Evolutionary conservation across 2,888 invertebrate genomes (phyloP).

Genomic region (Hirtodrosophila confusa): DNA sequence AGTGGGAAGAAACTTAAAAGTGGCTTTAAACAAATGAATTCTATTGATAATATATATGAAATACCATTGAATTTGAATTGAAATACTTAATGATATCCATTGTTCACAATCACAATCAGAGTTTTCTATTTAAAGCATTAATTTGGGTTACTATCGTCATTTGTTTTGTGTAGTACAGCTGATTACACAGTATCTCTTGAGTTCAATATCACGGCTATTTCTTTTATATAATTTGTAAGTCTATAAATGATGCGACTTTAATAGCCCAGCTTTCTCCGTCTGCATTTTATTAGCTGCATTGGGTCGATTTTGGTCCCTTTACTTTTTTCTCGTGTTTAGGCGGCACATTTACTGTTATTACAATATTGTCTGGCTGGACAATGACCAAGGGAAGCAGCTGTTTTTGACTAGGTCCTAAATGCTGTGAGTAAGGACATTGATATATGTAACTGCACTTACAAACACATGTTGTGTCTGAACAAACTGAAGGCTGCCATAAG

Average conservation of each 20-base stretch:
- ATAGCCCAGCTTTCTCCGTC: constrained; percentile 11
- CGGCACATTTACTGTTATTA: constrained; percentile 2
- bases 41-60: no score
- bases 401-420: constrained; percentile 10
- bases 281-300: constrained; percentile 41
- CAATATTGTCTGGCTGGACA: constrained; percentile 5
- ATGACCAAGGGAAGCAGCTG: constrained; percentile 12
- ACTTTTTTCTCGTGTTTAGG: constrained; percentile 4
- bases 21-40: no score
- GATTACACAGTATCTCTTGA: no score
- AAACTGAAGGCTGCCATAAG: background rate
- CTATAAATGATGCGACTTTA: constrained; percentile 22
- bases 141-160: no score
- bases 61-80: no score
- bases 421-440: constrained; percentile 3
- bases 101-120: no score
- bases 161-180: no score
- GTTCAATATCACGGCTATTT: no score
- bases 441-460: constrained; percentile 5
- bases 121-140: no score
- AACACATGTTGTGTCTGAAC: constrained; percentile 10
- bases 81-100: no score
- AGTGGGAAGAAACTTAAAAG: no score
- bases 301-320: background rate
- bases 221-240: background rate